A percentile compares a stretch with the other conserved stretches of the same genome.
phyloP scores from a whole-genome alignment of 2,113 vertebrate species.

The Synchiropus splendidus region DNA sequence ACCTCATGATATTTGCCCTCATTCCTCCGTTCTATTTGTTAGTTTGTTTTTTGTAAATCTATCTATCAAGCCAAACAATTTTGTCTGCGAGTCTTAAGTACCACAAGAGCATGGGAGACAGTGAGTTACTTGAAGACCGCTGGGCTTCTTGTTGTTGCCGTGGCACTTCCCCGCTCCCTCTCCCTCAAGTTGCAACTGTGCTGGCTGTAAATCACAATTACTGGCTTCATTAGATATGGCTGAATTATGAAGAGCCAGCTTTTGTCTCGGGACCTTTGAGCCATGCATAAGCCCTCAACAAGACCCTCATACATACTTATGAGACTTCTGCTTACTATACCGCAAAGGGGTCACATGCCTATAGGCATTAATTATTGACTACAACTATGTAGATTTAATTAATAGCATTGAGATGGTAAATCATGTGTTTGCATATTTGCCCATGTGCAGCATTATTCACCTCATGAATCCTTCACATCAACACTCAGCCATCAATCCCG shows the following conservation, averaged over 20 bases:
- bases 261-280: slow-evolving; percentile 28
- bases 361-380: slow-evolving; percentile 50
- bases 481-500: too few species aligned
- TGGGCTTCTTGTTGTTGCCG: slow-evolving; percentile 6
- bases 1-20: too few species aligned
- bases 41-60: slow-evolving; percentile 1
- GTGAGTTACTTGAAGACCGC: too few species aligned
- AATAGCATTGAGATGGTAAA: slow-evolving; percentile 29
- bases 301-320: slow-evolving; percentile 51
- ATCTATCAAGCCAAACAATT: slow-evolving; percentile 8
- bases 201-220: slow-evolving; percentile 51
- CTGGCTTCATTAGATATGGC: slow-evolving; percentile 43
- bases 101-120: too few species aligned
- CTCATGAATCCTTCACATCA: too few species aligned
- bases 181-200: neutral
- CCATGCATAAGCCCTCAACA: slow-evolving; percentile 38
- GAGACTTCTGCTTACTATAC: slow-evolving; percentile 46
- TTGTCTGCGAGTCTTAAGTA: too few species aligned
- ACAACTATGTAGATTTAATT: slow-evolving; percentile 37
- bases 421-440: slow-evolving; percentile 19
- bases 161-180: too few species aligned
- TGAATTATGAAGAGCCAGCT: slow-evolving; percentile 42
- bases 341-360: slow-evolving; percentile 35
- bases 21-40: too few species aligned
- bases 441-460: neutral